A percentile compares a stretch with the other conserved stretches of the same genome.
Conservation (phyloP, 2,797 vertebrate genomes). For the Trachops cirrhosus region DNA sequence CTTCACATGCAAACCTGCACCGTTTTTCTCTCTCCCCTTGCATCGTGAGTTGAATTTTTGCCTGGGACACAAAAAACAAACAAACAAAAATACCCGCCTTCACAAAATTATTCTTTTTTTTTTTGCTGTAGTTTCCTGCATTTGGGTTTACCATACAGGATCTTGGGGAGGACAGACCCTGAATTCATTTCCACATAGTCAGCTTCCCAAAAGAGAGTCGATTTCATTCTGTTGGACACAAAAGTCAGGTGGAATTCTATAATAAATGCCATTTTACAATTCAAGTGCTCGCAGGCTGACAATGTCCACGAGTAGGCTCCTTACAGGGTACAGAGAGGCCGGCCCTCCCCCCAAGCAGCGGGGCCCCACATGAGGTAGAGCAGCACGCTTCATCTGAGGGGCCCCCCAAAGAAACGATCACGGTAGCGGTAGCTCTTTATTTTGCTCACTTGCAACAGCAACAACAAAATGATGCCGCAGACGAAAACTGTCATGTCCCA, state of each 20-base stretch:
- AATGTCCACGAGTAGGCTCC: conserved; percentile 48
- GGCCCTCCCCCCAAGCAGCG: conserved; percentile 17
- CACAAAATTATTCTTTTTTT: not conserved
- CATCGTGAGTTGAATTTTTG: conserved; percentile 63
- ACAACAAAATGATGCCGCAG: conserved; percentile 86
- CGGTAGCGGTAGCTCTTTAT: conserved; percentile 82
- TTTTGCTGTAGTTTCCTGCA: not conserved
- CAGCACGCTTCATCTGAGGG: conserved; percentile 60
- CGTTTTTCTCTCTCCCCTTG: not conserved
- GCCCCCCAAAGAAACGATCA: conserved; percentile 62
- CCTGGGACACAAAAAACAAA: not conserved
- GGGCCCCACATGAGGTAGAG: conserved; percentile 33
- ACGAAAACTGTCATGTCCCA: conserved; percentile 87
- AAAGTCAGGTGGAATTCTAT: not conserved
- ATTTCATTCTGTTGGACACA: not conserved
- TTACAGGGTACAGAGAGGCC: not conserved
- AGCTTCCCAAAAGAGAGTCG: conserved; percentile 50
- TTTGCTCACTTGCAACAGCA: conserved; percentile 83
- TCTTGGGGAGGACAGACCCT: conserved; percentile 37
- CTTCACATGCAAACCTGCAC: not conserved
- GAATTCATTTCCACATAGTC: conserved; percentile 38
- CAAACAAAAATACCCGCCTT: not conserved
- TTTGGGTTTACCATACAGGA: not conserved
- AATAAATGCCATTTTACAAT: conserved; percentile 43
- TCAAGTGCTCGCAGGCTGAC: conserved; percentile 35